phyloP scores from a whole-genome alignment of 1,140 invertebrate genomes.

The Drosophila gunungcola region DNA sequence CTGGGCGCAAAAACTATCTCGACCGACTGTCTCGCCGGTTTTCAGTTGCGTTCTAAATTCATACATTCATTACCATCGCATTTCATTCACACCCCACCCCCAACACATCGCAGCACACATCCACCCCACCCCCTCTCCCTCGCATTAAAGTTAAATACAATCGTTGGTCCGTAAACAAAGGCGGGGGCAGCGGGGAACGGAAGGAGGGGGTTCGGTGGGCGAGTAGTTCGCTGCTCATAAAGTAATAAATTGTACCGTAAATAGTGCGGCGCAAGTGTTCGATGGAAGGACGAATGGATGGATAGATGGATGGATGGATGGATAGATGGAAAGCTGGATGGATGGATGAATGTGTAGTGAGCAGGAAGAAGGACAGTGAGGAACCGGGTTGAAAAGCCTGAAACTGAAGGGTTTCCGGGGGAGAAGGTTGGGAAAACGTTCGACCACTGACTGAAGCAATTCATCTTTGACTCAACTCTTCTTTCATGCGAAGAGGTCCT shows the following conservation, averaged over 20 bases:
- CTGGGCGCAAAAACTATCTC: slow-evolving; percentile 69
- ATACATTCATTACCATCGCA: slow-evolving; percentile 83
- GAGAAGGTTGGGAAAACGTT: not conserved
- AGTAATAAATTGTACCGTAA: slow-evolving; percentile 84
- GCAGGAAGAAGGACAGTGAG: slow-evolving; percentile 5
- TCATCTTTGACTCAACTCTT: slow-evolving; percentile 61
- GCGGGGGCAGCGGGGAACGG: not conserved
- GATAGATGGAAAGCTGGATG: not conserved
- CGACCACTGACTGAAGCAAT: slow-evolving; percentile 50
- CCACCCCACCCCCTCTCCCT: not conserved
- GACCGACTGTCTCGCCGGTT: slow-evolving; percentile 77
- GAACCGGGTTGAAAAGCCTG: not conserved
- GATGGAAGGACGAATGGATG: slow-evolving; percentile 39
- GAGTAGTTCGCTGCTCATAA: slow-evolving; percentile 73
- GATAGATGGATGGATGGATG: slow-evolving; percentile 7
- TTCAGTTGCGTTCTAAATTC: slow-evolving; percentile 83
- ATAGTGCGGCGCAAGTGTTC: slow-evolving; percentile 77
- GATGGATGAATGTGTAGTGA: slow-evolving; percentile 16
- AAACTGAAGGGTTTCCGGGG: not conserved
- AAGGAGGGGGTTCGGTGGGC: not conserved
- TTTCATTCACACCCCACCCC: slow-evolving; percentile 56
- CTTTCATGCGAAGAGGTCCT: slow-evolving; percentile 11
- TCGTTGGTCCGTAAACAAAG: slow-evolving; percentile 78
- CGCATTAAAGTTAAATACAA: slow-evolving; percentile 72
- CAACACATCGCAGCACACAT: not conserved